Base-by-base conservation (phyloP, 2,797 vertebrate species). In the Salarias fasciatus region DNA sequence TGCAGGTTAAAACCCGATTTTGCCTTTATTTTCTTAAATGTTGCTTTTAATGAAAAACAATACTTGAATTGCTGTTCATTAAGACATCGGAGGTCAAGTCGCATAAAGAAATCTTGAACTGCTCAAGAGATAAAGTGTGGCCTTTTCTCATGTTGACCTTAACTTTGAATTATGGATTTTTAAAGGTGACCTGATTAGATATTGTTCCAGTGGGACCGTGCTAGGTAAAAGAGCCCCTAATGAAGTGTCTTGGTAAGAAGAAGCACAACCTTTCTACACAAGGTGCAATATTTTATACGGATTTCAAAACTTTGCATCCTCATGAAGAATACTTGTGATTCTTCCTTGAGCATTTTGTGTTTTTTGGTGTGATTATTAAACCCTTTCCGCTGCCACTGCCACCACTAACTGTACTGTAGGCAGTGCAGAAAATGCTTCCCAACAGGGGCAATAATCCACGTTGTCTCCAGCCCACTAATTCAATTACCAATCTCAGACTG, bases 381-480 rank as follows among this genome's bases (percentile, higher is more conserved):
- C 18, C 40, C 6, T 5, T 6, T 59, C 43, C 9, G 5, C 42
- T 35, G 4, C 13, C 41, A n/a, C 31, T 61, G 42, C 0, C 0
- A 38, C 5, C 58, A 40, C 15, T 54, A 51, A 7, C 33, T 47
- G 2, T 63, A 18, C 10, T 12, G 40, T 28, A 8, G 31, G 24
- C 50, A 46, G 14, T 14, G 44, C 31, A 13, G 6, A 52, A 56
- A 51, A 12, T 7, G 28, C 43, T 72, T 37, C 48, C 47, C 45
- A 55, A 28, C 36, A 18, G 51, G 60, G 44, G 29, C 50, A 60
- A 44, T 69, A 78, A 77, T 86, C 71, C 58, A 56, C 0, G 37
- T 76, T 75, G 66, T 82, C 72, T 75, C 28, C 68, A 65, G 58
- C 61, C 41, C 24, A 56, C 71, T 83, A 82, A 88, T 88, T 84